Base-by-base conservation (phyloP, 2,797 vertebrate genomes). In the Lateolabrax maculatus region DNA sequence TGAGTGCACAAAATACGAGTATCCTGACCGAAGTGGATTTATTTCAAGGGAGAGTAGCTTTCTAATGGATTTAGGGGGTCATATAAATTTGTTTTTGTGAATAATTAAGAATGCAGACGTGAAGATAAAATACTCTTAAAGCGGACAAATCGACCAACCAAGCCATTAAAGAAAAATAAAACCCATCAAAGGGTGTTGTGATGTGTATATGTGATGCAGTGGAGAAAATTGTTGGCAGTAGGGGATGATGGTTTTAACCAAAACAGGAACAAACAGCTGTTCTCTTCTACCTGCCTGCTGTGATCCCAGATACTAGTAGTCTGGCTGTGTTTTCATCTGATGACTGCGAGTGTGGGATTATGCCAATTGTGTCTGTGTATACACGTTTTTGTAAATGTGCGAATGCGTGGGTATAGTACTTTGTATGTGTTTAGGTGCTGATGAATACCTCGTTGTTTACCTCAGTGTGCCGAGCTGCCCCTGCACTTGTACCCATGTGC, bases 61-160 rank as follows among this genome's bases (percentile, higher is more conserved):
- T 55, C 46, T 75, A 75, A 74, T 71, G 62, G 61, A 79, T 72
- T 67, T 70, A 29, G 21, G 0, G 16, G 65, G 43, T 60, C 79
- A 72, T 58, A 77, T 60, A 10, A 52, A 78, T 74, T 61, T 37
- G 51, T 65, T 65, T 72, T 60, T 70, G 53, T 74, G 79, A 79
- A 69, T 71, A 71, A 71, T 63, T 64, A 71, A 29, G 23, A 78
- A 63, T 57, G 39, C 72, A 77, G 71, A 77, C 13, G 18, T 1
- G 1, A 44, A 64, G 41, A 51, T 52, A 46, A 56, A 48, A 66
- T 63, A 64, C 51, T 68, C 36, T 23, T 60, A 87, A 62, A 69
- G 29, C 21, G 0, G 27, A 44, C 16, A 23, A 2, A 8, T n/a
- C 0, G 6, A 49, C 25, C 23, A 64, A 34, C 34, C 18, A 3